phyloP scores from a whole-genome alignment of 1,140 invertebrate genomes.

The Maconellicoccus hirsutus region DNA sequence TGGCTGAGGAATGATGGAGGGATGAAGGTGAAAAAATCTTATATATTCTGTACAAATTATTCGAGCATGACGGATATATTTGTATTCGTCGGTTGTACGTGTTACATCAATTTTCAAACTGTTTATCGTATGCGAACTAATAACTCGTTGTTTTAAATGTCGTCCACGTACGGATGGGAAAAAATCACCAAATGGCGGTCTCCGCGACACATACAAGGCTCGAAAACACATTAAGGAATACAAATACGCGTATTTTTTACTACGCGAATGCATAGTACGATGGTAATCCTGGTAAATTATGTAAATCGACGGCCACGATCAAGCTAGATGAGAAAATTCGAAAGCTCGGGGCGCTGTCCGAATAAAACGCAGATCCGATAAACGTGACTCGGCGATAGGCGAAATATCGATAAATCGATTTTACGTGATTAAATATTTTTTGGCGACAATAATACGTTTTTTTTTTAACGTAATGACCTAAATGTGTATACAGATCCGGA shows the following conservation, averaged over 20 bases:
- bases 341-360: too few species aligned
- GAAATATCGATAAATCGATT: too few species aligned
- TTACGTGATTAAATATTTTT: too few species aligned
- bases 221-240: not conserved
- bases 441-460: too few species aligned
- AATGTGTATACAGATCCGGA: too few species aligned
- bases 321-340: too few species aligned
- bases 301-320: too few species aligned
- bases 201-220: not conserved
- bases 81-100: not conserved
- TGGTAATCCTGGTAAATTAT: too few species aligned
- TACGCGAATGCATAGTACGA: not conserved
- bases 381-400: too few species aligned
- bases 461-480: too few species aligned
- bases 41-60: not conserved
- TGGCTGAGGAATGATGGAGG: not conserved
- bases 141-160: conserved; percentile 14
- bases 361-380: too few species aligned
- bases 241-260: not conserved
- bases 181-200: not conserved
- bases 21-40: not conserved
- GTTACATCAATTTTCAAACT: conserved; percentile 20
- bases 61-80: not conserved
- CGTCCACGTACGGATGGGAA: not conserved
- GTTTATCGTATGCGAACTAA: not conserved